Conservation (phyloP, 2,113 vertebrate species). For the Crotalus tigris region DNA sequence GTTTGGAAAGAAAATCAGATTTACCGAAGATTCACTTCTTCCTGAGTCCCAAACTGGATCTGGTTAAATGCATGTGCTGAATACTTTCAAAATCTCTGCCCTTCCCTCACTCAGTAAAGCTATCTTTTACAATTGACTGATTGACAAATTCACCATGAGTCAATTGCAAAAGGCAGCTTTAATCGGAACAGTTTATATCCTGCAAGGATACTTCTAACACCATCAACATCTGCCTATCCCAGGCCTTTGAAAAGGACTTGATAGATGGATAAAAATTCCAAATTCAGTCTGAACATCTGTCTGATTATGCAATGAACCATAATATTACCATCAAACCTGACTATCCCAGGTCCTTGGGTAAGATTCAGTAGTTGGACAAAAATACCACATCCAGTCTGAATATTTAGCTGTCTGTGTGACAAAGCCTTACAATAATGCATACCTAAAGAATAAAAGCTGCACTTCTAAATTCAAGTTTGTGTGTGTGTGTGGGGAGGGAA, state of each 20-base stretch:
- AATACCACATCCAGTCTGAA: not conserved
- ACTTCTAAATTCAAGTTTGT: not conserved
- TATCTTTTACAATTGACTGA: not conserved
- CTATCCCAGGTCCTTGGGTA: too few relatives aligned
- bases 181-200: not conserved
- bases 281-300: too few relatives aligned
- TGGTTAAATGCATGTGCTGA: not conserved
- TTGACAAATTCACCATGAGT: not conserved
- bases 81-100: not conserved
- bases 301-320: too few relatives aligned
- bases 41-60: not conserved
- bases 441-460: not conserved
- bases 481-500: too few relatives aligned
- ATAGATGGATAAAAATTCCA: not conserved
- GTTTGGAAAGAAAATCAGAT: not conserved
- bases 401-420: not conserved
- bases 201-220: not conserved
- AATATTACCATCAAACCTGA: too few relatives aligned
- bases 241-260: not conserved
- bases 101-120: not conserved
- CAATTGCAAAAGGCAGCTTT: not conserved
- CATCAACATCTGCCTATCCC: not conserved
- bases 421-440: not conserved
- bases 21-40: not conserved
- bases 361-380: too few relatives aligned